Evolutionary conservation across 2,113 vertebrate genomes (phyloP), one percentile per base, ranked within the genome.

Genomic region (Patagioenas fasciata): DNA sequence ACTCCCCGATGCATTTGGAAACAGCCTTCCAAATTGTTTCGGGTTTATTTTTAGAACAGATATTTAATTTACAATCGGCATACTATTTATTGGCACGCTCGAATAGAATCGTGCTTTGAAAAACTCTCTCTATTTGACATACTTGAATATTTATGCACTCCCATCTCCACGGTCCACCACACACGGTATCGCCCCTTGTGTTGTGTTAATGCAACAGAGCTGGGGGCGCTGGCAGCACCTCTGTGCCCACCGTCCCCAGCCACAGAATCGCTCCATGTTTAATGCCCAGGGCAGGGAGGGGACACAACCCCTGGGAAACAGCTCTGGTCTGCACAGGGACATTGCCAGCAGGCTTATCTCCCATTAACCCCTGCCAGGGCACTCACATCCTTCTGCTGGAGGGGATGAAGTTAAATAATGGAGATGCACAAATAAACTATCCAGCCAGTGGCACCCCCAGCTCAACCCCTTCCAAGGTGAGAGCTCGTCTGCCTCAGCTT

Each of bases 401-500:
- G 38, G 15, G 29, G 38, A 5, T 4, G 23, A 13, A 53, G n/a
- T 6, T 2, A 7, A 60, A 1, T 2, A 28, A 5, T 4, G 44
- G 48, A 38, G 58, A 18, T 16, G 60, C 24, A 19, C 26, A 72
- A 61, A 24, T 0, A 7, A 44, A n/a, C 25, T 23, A 7, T 1
- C 12, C 42, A 36, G 42, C 21, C 34, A 11, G 10, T 28, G 40
- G 31, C 57, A 36, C 2, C 56, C 13, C 25, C 2, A 4, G 32
- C 28, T 32, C 5, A 0, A 7, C 2, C 64, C 44, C 31, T 21
- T 6, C 25, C 34, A 1, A 2, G 19, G 40, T 4, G 32, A 8
- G 34, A 36, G 36, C 60, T 54, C 3, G 0, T 3, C 10, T 4
- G 26, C 4, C 0, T 4, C 3, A 4, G 3, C 58, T n/a, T 47